Evolutionary conservation across 1,140 invertebrate species (phyloP).

Genomic region (Campoletis sonorensis): DNA sequence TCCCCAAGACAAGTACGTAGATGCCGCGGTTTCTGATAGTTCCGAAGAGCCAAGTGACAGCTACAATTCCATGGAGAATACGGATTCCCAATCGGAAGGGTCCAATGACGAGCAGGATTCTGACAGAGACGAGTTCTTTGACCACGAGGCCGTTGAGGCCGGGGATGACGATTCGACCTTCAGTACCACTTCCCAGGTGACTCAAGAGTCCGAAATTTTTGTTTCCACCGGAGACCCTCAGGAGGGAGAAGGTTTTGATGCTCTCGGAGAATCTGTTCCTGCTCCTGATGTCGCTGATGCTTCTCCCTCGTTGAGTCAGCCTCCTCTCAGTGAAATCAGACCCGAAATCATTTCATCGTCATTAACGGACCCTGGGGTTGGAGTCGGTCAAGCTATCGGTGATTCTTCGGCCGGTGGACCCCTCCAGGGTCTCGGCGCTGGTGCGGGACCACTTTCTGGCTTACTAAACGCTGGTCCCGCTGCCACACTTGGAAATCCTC

Average conservation of each 20-base stretch:
- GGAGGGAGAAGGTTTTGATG: slow-evolving; percentile 37
- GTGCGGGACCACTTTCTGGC: background rate
- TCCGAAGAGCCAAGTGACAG: slow-evolving; percentile 3
- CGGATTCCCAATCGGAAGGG: background rate
- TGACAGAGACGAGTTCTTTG: slow-evolving; percentile 35
- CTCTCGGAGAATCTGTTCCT: background rate
- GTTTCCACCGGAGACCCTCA: slow-evolving; percentile 29
- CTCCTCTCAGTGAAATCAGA: slow-evolving; percentile 2
- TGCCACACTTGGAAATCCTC: background rate
- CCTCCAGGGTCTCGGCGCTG: slow-evolving; percentile 16
- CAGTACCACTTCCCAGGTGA: background rate
- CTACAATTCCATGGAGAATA: background rate
- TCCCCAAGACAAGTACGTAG: slow-evolving; percentile 53
- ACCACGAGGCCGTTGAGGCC: slow-evolving; percentile 3
- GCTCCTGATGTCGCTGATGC: background rate
- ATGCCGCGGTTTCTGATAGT: slow-evolving; percentile 5
- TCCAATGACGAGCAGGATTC: slow-evolving; percentile 27
- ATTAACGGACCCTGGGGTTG: slow-evolving; percentile 11
- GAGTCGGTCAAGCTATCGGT: slow-evolving; percentile 54
- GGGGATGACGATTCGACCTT: slow-evolving; percentile 27
- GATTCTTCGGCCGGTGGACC: slow-evolving; percentile 13
- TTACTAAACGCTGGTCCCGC: background rate
- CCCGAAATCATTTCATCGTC: background rate
- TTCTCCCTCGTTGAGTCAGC: background rate
- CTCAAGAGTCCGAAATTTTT: background rate